Conservation (phyloP, 2,888 invertebrate genomes). For the Chalcosyrphus nemorum region DNA sequence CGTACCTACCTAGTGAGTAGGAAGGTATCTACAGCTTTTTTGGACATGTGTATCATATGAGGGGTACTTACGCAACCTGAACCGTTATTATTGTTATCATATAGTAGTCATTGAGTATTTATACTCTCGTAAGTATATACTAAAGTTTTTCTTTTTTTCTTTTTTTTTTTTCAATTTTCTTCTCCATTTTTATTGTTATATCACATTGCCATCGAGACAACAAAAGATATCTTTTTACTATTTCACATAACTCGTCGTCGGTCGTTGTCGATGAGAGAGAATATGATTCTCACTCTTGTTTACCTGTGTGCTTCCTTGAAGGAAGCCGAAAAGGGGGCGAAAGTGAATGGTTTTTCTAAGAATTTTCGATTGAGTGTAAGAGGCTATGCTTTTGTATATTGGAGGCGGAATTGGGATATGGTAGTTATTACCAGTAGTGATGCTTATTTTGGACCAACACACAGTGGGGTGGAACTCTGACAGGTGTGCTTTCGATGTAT, state of each 20-base stretch:
- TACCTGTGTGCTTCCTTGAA: neutral
- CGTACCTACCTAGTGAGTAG: constrained; percentile 10
- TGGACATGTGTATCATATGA: constrained; percentile 36
- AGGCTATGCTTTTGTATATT: neutral
- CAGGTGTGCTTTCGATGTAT: neutral
- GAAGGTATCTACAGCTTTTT: constrained; percentile 3
- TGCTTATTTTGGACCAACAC: neutral
- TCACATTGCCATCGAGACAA: constrained; percentile 61
- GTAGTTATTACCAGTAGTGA: constrained; percentile 16
- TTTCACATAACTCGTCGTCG: constrained; percentile 48
- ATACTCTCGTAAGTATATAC: neutral
- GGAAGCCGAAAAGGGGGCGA: too few relatives aligned
- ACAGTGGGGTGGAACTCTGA: constrained; percentile 12
- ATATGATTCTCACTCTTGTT: constrained; percentile 49
- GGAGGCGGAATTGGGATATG: neutral
- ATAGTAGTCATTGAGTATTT: neutral
- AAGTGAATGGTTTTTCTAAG: constrained; percentile 17
- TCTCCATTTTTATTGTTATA: constrained; percentile 53
- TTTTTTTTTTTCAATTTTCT: constrained; percentile 47
- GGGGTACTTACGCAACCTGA: constrained; percentile 60
- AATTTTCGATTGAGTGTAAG: constrained; percentile 13
- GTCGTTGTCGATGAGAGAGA: constrained; percentile 33
- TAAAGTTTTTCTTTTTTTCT: constrained; percentile 33
- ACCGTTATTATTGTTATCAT: constrained; percentile 31
- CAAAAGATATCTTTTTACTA: constrained; percentile 58